Base-by-base conservation (phyloP, 2,113 vertebrate species). In the Pluvialis apricaria region DNA sequence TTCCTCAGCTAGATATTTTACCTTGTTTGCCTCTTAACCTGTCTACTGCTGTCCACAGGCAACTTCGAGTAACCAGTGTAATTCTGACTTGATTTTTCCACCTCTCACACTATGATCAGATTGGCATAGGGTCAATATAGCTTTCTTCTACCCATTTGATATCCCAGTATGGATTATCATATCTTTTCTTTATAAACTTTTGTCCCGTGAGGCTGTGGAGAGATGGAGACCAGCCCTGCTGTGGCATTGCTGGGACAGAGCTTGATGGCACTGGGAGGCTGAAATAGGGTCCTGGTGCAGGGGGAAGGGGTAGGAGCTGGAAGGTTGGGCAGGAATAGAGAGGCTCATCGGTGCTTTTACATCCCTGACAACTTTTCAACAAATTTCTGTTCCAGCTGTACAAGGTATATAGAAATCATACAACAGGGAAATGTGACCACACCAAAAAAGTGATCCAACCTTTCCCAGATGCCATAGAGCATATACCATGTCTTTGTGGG, bases 221-320 rank as follows among this genome's bases (percentile, higher is more conserved):
- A 66, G 29, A 14, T 65, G 60, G 18, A 66, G 61, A 54, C 16
- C 26, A 45, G 16, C 26, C 32, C 16, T 45, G 40, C 34, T 54
- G 8, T 2, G 2, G 9, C 9, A 5, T 42, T 1, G 0, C 22
- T 55, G 51, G 49, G 6, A 9, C 51, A 57, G 57, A 42, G 34
- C 34, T 40, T 57, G 49, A 18, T 85, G 29, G 22, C n/a, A 10
- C 16, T 25, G 2, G 4, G 8, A 13, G 18, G 8, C 36, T 38
- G 70, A 65, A 85, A 32, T 7, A 22, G 13, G 6, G 38, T 72
- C 54, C 32, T 72, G 71, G 31, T 42, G 31, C 31, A 68, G 44
- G 10, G 20, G 36, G 25, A 60, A 68, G 34, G 9, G 22, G 28
- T 19, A 66, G 16, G 8, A 6, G 24, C 31, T 42, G 14, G 22